A percentile compares a stretch with the other conserved stretches of the same genome.
Conservation (phyloP, 2,113 vertebrate species). For the Oreocharis arfaki region DNA sequence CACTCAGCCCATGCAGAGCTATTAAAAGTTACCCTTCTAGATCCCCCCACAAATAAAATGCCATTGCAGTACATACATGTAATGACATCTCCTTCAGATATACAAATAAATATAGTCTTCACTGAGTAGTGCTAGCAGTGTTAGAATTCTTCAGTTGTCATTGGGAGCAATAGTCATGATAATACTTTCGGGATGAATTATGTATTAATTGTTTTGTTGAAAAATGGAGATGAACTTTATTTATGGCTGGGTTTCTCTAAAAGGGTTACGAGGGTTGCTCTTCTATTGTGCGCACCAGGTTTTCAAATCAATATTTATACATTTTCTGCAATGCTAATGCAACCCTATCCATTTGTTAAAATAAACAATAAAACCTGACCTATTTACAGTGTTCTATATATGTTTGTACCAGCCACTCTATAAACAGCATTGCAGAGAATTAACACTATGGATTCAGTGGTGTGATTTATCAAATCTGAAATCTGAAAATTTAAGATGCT, state of each 20-base stretch:
- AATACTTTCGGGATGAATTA: conserved; percentile 73
- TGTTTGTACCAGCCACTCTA: conserved; percentile 18
- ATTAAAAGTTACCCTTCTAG: conserved; percentile 64
- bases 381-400: conserved; percentile 49
- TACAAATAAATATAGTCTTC: conserved; percentile 25
- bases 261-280: conserved; percentile 77
- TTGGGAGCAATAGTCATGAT: conserved; percentile 53
- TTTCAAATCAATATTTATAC: conserved; percentile 86
- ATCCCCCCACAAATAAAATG: conserved; percentile 69
- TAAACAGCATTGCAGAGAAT: conserved; percentile 30
- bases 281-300: conserved; percentile 73
- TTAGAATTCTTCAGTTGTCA: conserved; percentile 28
- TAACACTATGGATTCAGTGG: background rate
- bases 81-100: conserved; percentile 2
- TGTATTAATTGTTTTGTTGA: conserved; percentile 76
- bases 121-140: background rate
- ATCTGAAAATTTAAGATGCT: background rate
- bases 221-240: conserved; percentile 73
- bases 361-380: conserved; percentile 80
- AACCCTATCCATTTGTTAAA: conserved; percentile 73
- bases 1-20: conserved; percentile 47
- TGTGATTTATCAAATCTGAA: conserved; percentile 19
- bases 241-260: conserved; percentile 79
- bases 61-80: background rate
- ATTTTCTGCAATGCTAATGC: conserved; percentile 78